phyloP scores from a whole-genome alignment of 1,140 invertebrate species.

The Drosophila paulistorum region DNA sequence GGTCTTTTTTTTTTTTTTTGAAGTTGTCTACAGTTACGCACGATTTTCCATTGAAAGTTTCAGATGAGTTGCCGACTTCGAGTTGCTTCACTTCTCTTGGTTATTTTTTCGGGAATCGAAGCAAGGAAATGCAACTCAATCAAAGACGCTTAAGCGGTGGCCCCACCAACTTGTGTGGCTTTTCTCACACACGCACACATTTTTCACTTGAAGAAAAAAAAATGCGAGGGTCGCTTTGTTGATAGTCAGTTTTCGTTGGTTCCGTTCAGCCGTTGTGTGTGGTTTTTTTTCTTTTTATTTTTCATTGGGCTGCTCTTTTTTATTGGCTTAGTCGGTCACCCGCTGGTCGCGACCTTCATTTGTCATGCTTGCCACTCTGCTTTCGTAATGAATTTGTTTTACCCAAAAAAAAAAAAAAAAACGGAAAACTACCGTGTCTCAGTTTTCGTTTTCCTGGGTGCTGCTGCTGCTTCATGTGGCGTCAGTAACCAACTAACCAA shows the following conservation, averaged over 20 bases:
- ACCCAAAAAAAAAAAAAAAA: constrained; percentile 55
- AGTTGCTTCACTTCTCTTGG: constrained; percentile 6
- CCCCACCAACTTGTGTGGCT: constrained; percentile 70
- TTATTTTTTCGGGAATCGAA: constrained; percentile 23
- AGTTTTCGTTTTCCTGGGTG: constrained; percentile 43
- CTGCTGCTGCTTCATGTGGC: constrained; percentile 57
- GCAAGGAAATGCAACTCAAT: constrained; percentile 71
- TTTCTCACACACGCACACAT: constrained; percentile 76
- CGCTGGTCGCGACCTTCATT: constrained; percentile 68
- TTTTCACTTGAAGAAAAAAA: constrained; percentile 72
- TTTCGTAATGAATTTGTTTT: constrained; percentile 72
- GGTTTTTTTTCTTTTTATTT: background rate
- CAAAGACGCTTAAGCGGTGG: constrained; percentile 46
- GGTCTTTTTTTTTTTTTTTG: constrained; percentile 48
- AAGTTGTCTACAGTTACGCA: constrained; percentile 69
- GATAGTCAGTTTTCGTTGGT: constrained; percentile 1
- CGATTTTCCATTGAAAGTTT: constrained; percentile 67
- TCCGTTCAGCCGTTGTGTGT: constrained; percentile 9
- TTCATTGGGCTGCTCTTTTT: constrained; percentile 29
- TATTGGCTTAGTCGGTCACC: constrained; percentile 65
- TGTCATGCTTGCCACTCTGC: constrained; percentile 46
- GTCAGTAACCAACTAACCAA: constrained; percentile 11
- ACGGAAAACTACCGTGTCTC: constrained; percentile 48
- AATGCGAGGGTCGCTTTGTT: constrained; percentile 30
- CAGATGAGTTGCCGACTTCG: constrained; percentile 20